Conservation (phyloP, 2,888 invertebrate genomes). For the Eurytoma adleriae region DNA sequence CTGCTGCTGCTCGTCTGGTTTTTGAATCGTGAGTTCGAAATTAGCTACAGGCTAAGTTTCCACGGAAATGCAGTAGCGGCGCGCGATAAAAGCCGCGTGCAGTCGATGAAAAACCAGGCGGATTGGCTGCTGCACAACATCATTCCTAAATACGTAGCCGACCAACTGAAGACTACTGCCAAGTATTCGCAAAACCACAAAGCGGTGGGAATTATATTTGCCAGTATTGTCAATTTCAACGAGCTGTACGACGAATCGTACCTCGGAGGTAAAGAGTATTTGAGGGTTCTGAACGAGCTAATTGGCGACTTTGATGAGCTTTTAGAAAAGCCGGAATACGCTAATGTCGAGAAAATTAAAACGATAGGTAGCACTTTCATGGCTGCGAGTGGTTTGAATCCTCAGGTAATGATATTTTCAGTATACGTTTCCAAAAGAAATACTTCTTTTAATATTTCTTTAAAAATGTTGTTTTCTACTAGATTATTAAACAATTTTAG, state of each 20-base stretch:
- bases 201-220: conserved; percentile 95
- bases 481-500: not conserved
- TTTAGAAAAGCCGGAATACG: conserved; percentile 87
- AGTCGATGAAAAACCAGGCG: conserved; percentile 95
- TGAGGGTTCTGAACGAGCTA: conserved; percentile 95
- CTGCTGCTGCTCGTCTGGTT: conserved; percentile 94
- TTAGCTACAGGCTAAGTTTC: conserved; percentile 94
- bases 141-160: conserved; percentile 96
- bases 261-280: conserved; percentile 94
- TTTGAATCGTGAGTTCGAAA: conserved; percentile 96
- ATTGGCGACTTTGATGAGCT: conserved; percentile 98
- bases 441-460: not conserved
- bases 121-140: conserved; percentile 98
- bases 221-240: conserved; percentile 97
- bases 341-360: conserved; percentile 97
- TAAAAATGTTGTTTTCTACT: not conserved
- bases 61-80: conserved; percentile 95
- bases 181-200: conserved; percentile 97
- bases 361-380: conserved; percentile 98
- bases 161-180: conserved; percentile 93
- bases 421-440: not conserved
- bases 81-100: conserved; percentile 91
- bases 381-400: conserved; percentile 97
- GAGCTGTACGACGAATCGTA: conserved; percentile 99
- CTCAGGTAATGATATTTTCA: conserved; percentile 77